These are phyloP conservation scores for Reinhardtius hippoglossoides DNA, from an alignment of 2,113 vertebrate genomes.

Conservation along the genomic window DNA sequence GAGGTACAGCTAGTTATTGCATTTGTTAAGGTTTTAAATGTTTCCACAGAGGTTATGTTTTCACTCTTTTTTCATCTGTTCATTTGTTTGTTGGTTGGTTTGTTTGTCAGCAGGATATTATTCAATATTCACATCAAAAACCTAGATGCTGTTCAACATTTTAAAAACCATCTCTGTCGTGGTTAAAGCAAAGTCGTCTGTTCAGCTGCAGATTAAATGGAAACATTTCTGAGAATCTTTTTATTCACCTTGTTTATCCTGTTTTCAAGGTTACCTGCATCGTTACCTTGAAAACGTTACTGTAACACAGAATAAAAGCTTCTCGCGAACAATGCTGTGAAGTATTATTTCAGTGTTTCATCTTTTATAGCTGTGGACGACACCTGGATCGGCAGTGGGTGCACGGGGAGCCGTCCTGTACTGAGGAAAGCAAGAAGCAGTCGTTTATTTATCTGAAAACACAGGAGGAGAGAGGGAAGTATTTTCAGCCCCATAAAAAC, in stretches of 20 bases:
- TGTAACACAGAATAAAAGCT: slow-evolving; percentile 9
- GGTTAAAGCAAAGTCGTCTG: not conserved
- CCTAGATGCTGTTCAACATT: too few species aligned
- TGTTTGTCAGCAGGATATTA: not conserved
- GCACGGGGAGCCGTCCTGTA: not conserved
- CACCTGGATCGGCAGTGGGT: not conserved
- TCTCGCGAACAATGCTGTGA: not conserved
- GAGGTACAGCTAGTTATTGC: not conserved
- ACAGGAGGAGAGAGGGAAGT: not conserved
- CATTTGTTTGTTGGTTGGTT: too few species aligned
- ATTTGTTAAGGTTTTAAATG: not conserved
- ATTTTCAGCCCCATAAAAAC: not conserved
- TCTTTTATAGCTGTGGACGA: not conserved
- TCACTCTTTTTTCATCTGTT: too few species aligned
- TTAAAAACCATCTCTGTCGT: too few species aligned
- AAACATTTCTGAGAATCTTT: slow-evolving; percentile 19
- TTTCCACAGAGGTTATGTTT: too few species aligned
- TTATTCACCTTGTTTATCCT: slow-evolving; percentile 17
- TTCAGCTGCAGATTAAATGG: slow-evolving; percentile 26
- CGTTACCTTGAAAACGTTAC: slow-evolving; percentile 22
- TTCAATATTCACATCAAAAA: too few species aligned
- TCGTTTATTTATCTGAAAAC: not conserved
- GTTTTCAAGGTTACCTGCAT: slow-evolving; percentile 52
- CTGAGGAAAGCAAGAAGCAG: not conserved
- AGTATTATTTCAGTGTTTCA: slow-evolving; percentile 6